phyloP scores from a whole-genome alignment of 2,113 vertebrate species.

The Phyllostomus hastatus region DNA sequence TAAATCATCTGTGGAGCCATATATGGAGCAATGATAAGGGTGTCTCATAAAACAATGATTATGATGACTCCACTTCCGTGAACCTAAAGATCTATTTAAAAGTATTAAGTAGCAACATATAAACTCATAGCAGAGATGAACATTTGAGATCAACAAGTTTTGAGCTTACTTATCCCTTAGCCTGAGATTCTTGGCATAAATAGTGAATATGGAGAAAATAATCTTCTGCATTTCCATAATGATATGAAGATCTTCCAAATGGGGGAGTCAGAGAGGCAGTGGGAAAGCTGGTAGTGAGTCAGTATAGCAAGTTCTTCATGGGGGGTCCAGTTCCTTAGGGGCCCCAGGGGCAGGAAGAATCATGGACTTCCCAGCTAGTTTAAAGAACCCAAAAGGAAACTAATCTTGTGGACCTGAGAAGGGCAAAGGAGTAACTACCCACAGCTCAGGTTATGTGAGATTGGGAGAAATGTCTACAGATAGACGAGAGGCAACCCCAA shows the following conservation, averaged over 20 bases:
- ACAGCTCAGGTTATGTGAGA: background rate
- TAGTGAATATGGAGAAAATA: background rate
- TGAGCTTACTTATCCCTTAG: background rate
- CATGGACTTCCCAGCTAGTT: background rate
- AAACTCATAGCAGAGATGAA: background rate
- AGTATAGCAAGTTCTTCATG: background rate
- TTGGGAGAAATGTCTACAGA: background rate
- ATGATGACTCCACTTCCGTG: background rate
- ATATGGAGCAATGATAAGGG: background rate
- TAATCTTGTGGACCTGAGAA: background rate
- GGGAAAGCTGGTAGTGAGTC: background rate
- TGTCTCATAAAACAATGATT: background rate
- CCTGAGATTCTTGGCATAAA: background rate
- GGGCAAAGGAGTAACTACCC: background rate
- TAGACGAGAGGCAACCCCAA: background rate
- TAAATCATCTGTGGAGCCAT: background rate
- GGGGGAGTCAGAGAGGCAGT: background rate
- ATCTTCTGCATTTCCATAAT: background rate
- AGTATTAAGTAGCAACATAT: background rate
- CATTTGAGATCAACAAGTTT: background rate
- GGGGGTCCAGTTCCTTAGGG: background rate
- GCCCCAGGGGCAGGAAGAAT: background rate
- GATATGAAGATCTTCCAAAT: background rate
- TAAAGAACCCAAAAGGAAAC: background rate
- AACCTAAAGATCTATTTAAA: background rate